Percentiles rank a stretch among this genome's conserved stretches.
phyloP scores from a whole-genome alignment of 2,888 invertebrate species.

The Rhyacophila evoluta region DNA sequence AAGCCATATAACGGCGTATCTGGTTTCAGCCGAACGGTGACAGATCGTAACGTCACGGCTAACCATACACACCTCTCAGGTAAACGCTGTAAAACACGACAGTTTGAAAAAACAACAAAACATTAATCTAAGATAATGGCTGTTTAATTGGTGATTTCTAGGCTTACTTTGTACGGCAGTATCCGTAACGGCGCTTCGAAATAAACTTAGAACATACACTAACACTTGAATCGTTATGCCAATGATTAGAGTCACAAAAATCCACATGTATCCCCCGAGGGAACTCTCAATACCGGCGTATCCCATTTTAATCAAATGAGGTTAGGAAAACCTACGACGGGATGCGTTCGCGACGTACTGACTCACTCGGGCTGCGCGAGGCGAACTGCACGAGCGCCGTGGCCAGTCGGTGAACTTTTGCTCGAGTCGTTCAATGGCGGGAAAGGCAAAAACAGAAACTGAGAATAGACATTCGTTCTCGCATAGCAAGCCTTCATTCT shows the following conservation, averaged over 20 bases:
- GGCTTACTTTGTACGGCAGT: slow-evolving; percentile 41
- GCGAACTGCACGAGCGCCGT: slow-evolving; percentile 40
- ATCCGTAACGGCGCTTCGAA: slow-evolving; percentile 28
- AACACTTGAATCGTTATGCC: slow-evolving; percentile 37
- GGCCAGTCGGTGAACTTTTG: slow-evolving; percentile 31
- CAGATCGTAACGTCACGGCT: slow-evolving; percentile 27
- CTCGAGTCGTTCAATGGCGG: slow-evolving; percentile 36
- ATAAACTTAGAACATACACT: slow-evolving; percentile 37
- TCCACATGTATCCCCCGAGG: slow-evolving; percentile 36
- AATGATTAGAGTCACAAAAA: slow-evolving; percentile 40
- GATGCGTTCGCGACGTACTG: slow-evolving; percentile 26
- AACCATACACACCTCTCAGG: neutral
- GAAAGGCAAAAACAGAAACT: slow-evolving; percentile 37
- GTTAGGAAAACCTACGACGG: slow-evolving; percentile 28
- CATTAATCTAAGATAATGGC: slow-evolving; percentile 20
- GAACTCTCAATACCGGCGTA: slow-evolving; percentile 46
- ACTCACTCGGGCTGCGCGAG: slow-evolving; percentile 37
- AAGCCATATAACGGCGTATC: slow-evolving; percentile 52
- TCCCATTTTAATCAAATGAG: slow-evolving; percentile 40
- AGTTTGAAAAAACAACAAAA: slow-evolving; percentile 28
- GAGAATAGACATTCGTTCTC: slow-evolving; percentile 23
- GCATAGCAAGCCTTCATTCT: slow-evolving; percentile 43
- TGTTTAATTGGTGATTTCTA: neutral
- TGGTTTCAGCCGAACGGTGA: slow-evolving; percentile 41
- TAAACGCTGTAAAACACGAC: slow-evolving; percentile 26